phyloP scores from a whole-genome alignment of 2,888 invertebrate species.

The Hedya salicella region DNA sequence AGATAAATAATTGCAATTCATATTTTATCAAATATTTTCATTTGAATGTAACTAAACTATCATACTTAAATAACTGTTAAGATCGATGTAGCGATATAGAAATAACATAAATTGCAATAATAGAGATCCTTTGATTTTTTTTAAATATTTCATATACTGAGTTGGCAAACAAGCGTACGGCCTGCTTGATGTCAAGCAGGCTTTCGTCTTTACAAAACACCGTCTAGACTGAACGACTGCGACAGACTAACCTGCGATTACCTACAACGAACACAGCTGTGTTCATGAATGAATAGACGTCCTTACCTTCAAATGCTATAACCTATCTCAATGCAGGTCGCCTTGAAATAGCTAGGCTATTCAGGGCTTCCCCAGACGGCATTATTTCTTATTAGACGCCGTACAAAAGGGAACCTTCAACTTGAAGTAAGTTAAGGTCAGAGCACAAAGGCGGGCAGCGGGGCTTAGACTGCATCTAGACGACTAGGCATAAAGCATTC shows the following conservation, averaged over 20 bases:
- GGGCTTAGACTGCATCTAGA: constrained; percentile 73
- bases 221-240: constrained; percentile 33
- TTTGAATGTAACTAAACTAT: too few relatives aligned
- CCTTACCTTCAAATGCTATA: constrained; percentile 67
- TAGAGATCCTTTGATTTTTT: too few relatives aligned
- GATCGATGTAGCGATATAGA: too few relatives aligned
- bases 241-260: constrained; percentile 56
- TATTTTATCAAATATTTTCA: too few relatives aligned
- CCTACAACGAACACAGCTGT: constrained; percentile 73
- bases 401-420: constrained; percentile 78
- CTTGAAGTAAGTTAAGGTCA: constrained; percentile 82
- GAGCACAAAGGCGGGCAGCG: constrained; percentile 60
- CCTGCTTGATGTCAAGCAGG: too few relatives aligned
- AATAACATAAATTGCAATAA: too few relatives aligned
- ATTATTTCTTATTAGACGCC: constrained; percentile 62
- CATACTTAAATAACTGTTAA: too few relatives aligned
- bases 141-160: too few relatives aligned
- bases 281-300: constrained; percentile 70
- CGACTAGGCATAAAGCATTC: constrained; percentile 57
- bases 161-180: too few relatives aligned
- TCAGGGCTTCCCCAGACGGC: constrained; percentile 70
- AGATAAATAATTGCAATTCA: too few relatives aligned
- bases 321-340: constrained; percentile 80
- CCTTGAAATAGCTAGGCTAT: constrained; percentile 73
- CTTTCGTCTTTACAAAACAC: constrained; percentile 6